phyloP scores from a whole-genome alignment of 2,888 invertebrate species.

The Brenthis ino region DNA sequence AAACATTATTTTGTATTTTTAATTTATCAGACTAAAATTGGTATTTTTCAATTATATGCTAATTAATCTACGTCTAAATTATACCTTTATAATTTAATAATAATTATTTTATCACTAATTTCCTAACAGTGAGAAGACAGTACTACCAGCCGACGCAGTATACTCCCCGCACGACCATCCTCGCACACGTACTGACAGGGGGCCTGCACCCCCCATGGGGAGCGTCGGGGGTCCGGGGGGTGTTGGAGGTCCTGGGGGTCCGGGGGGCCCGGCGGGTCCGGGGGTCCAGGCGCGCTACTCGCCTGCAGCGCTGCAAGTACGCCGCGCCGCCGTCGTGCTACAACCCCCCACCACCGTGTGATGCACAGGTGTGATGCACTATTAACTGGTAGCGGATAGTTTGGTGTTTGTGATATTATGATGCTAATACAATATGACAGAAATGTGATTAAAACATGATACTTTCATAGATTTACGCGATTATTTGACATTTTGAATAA shows the following conservation, averaged over 20 bases:
- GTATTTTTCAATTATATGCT: no score
- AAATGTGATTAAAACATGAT: not conserved
- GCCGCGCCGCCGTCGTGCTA: slow-evolving; percentile 93
- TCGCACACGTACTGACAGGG: slow-evolving; percentile 83
- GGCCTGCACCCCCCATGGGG: slow-evolving; percentile 72
- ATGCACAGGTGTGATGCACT: slow-evolving; percentile 45
- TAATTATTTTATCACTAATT: not conserved
- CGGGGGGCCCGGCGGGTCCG: slow-evolving; percentile 86
- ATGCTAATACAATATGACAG: slow-evolving; percentile 2
- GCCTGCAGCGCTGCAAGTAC: slow-evolving; percentile 88
- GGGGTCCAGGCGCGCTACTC: slow-evolving; percentile 86
- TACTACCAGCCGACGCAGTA: slow-evolving; percentile 89
- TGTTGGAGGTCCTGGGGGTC: slow-evolving; percentile 49
- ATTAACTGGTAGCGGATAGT: slow-evolving; percentile 33
- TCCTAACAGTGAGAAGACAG: slow-evolving; percentile 74
- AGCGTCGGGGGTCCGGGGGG: slow-evolving; percentile 85
- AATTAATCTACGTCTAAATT: not conserved
- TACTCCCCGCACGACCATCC: slow-evolving; percentile 82
- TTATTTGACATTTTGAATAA: no score
- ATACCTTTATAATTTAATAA: not conserved
- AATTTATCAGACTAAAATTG: no score
- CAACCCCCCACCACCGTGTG: slow-evolving; percentile 87
- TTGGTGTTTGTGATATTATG: not conserved
- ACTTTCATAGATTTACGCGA: no score
- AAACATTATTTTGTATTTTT: no score